Conservation (phyloP, 2,113 vertebrate genomes). For the rabbit (Oryctolagus cuniculus) region DNA sequence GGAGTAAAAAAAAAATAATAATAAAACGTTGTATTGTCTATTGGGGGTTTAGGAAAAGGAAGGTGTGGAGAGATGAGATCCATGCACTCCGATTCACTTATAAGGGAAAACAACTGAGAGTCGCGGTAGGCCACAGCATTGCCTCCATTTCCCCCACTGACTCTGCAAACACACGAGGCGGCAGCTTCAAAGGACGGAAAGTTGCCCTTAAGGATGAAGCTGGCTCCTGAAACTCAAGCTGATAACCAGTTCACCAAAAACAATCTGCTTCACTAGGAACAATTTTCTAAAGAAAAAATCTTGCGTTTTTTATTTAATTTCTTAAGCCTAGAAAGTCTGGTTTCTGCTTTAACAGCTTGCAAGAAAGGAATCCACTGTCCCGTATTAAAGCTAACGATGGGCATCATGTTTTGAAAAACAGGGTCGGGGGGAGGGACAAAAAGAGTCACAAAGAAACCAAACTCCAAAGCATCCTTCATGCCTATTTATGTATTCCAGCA, state of each 20-base stretch:
- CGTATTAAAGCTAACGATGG: not conserved
- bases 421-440: rapidly evolving
- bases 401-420: not conserved
- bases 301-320: not conserved
- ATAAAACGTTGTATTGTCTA: not conserved
- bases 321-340: not conserved
- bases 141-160: not conserved
- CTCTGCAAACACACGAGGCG: not conserved
- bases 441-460: not conserved
- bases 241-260: slow-evolving; percentile 32
- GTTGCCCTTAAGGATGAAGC: not conserved
- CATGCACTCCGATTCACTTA: not conserved
- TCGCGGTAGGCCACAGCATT: not conserved
- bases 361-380: not conserved
- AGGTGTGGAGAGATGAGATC: not conserved
- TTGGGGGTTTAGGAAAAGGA: not conserved
- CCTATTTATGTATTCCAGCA: not conserved
- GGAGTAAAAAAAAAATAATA: not conserved
- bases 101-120: not conserved
- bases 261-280: not conserved
- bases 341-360: not conserved
- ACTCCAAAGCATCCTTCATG: not conserved
- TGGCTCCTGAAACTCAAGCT: slow-evolving; percentile 14
- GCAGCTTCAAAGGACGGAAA: not conserved
- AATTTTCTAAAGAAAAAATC: not conserved